Base-by-base conservation (phyloP, 64 coral and sea anemone species). In the Acropora yongei region DNA sequence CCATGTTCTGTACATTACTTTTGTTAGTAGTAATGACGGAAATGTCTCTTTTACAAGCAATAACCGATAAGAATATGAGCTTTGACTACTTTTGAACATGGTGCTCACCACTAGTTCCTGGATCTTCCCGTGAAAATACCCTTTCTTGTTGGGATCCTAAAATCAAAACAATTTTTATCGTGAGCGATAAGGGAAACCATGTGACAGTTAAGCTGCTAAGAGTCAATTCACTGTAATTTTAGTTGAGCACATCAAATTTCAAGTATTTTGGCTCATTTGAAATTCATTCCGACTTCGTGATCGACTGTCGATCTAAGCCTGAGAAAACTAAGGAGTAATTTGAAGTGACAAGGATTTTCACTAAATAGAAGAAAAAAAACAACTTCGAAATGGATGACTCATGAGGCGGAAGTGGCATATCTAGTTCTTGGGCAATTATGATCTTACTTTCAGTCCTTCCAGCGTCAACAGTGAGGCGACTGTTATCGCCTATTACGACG, bases 401-500 rank as follows among this genome's bases (percentile, higher is more conserved):
- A 10, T 5, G 4, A 55, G 5, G 51, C 51, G 44, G 44, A 48
- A 49, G 75, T 49, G 13, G 43, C 44, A 78, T 17, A 5, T 14
- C 46, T 76, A 46, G 11, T 47, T 48, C 18, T 48, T 47, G 8
- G 1, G 7, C 10, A 9, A 60, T 30, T 44, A 10, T 82, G 30
- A 0, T 42, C 55, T 82, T 82, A 82, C 79, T 57, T 13, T 65
- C 40, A 5, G 79, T 4, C 4, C 11, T 8, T 65, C 39, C 6
- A 43, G 55, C 0, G 16, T 41, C 79, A 82, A 90, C 16, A 1
- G 63, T 90, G 19, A 90, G 60, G 44, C 7, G 5, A 72, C 63
- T 45, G 2, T 74, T 19, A 74, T 87, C 84, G 20, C 84, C 84
- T 1, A 87, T 3, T 4, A 73, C 66, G 5, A 87, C 18, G 66